Percentiles rank a stretch among this genome's conserved stretches.
Evolutionary conservation across 1,140 invertebrate genomes (phyloP).

Genomic region (Pseudomyrmex sp.): DNA sequence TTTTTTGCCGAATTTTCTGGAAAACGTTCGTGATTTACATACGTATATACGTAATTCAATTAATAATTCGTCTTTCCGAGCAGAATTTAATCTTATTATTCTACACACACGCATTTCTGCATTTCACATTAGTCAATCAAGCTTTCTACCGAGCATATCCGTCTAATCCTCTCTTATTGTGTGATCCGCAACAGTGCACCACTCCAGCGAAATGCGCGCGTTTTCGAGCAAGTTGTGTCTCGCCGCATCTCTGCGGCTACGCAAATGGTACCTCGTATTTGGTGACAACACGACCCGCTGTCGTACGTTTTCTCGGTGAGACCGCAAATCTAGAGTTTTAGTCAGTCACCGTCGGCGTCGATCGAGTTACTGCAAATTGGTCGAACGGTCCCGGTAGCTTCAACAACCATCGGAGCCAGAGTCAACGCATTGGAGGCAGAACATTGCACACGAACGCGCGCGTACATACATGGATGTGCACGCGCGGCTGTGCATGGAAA

Average conservation of each 20-base stretch:
- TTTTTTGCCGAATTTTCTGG: no score
- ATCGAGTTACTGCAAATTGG: constrained; percentile 78
- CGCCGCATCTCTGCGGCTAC: constrained; percentile 21
- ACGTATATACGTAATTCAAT: neutral
- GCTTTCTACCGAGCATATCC: no score
- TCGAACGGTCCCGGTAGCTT: constrained; percentile 54
- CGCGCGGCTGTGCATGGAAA: constrained; percentile 13
- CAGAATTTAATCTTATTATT: neutral
- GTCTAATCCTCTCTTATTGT: neutral
- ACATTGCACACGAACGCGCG: neutral
- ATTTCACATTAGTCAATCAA: neutral
- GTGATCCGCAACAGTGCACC: no score
- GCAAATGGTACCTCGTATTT: neutral
- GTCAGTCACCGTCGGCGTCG: constrained; percentile 66
- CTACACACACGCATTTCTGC: no score
- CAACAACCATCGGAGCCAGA: neutral
- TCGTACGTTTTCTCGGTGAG: constrained; percentile 71
- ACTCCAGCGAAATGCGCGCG: neutral
- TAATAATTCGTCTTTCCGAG: neutral
- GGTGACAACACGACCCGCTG: constrained; percentile 1
- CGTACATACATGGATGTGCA: neutral
- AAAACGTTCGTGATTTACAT: neutral
- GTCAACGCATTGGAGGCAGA: neutral
- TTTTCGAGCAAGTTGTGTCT: neutral
- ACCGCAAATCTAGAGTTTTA: constrained; percentile 76